These are phyloP conservation scores for Leptoclinus maculatus DNA, from an alignment of 2,797 vertebrate genomes.

Conservation along the genomic window DNA sequence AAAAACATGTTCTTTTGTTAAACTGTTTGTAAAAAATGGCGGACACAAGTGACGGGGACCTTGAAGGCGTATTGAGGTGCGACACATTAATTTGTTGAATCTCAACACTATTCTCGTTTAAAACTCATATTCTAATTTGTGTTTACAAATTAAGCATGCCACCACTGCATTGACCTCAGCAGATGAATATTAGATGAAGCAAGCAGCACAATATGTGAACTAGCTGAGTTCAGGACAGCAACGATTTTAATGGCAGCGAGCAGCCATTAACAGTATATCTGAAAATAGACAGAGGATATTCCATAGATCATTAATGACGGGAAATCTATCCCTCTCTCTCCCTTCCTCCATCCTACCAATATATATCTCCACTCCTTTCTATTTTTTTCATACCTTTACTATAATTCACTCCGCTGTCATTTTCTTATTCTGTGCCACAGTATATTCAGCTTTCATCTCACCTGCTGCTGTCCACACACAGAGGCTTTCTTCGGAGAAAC, in stretches of 20 bases:
- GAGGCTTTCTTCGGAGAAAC: slow-evolving; percentile 1
- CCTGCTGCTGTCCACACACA: slow-evolving; percentile 23
- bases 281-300: slow-evolving; percentile 86
- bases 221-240: slow-evolving; percentile 81
- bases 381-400: slow-evolving; percentile 67
- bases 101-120: slow-evolving; percentile 7
- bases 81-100: slow-evolving; percentile 15
- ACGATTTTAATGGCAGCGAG: slow-evolving; percentile 86
- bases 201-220: slow-evolving; percentile 83
- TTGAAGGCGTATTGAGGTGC: slow-evolving; percentile 1
- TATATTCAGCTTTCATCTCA: slow-evolving; percentile 43
- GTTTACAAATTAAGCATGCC: slow-evolving; percentile 72
- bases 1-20: background rate
- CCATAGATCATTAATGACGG: slow-evolving; percentile 87
- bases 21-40: background rate
- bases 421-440: slow-evolving; percentile 57
- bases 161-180: slow-evolving; percentile 73
- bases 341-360: slow-evolving; percentile 73
- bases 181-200: slow-evolving; percentile 85
- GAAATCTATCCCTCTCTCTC: slow-evolving; percentile 84
- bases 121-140: slow-evolving; percentile 64
- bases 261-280: slow-evolving; percentile 86
- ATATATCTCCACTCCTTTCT: slow-evolving; percentile 68
- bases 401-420: slow-evolving; percentile 62
- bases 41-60: background rate